Conservation (phyloP, 2,888 invertebrate species). For the Chesias legatella region DNA sequence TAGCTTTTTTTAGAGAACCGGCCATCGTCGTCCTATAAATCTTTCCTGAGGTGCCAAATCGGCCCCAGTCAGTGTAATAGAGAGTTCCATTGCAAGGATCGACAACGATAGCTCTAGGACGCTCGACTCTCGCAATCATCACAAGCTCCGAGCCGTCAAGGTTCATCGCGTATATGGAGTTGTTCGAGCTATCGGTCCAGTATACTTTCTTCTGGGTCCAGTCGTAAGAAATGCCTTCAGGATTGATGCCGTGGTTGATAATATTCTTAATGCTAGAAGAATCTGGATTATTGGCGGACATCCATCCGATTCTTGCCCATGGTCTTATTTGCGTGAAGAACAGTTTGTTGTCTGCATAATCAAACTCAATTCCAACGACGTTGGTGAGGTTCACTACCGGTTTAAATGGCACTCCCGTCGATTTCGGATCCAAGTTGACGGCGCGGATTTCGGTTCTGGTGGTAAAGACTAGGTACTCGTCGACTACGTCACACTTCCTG, state of each 20-base stretch:
- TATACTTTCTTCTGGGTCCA: slow-evolving; percentile 99
- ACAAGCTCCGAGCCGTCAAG: slow-evolving; percentile 91
- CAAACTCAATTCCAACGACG: slow-evolving; percentile 97
- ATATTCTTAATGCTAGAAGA: slow-evolving; percentile 83
- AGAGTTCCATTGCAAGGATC: slow-evolving; percentile 98
- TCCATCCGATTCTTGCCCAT: slow-evolving; percentile 92
- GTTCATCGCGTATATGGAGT: slow-evolving; percentile 97
- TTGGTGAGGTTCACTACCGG: slow-evolving; percentile 93
- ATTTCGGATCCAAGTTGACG: slow-evolving; percentile 91
- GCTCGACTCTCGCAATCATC: slow-evolving; percentile 95
- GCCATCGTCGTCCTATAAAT: slow-evolving; percentile 98
- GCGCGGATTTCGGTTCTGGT: slow-evolving; percentile 96
- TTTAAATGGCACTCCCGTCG: slow-evolving; percentile 90
- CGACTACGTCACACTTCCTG: slow-evolving; percentile 89
- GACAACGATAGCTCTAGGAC: slow-evolving; percentile 96
- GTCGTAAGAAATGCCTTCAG: slow-evolving; percentile 96
- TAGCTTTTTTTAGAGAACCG: slow-evolving; percentile 92
- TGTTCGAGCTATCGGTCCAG: slow-evolving; percentile 98
- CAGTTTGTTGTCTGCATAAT: slow-evolving; percentile 91
- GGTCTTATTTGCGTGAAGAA: slow-evolving; percentile 97
- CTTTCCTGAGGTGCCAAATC: slow-evolving; percentile 94
- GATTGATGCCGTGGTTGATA: slow-evolving; percentile 90
- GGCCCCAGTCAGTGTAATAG: slow-evolving; percentile 98
- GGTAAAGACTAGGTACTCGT: slow-evolving; percentile 95
- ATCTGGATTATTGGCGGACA: slow-evolving; percentile 86